A percentile compares a stretch with the other conserved stretches of the same genome.
Evolutionary conservation across 2,888 invertebrate genomes (phyloP).

Genomic region (Celastrina argiolus): DNA sequence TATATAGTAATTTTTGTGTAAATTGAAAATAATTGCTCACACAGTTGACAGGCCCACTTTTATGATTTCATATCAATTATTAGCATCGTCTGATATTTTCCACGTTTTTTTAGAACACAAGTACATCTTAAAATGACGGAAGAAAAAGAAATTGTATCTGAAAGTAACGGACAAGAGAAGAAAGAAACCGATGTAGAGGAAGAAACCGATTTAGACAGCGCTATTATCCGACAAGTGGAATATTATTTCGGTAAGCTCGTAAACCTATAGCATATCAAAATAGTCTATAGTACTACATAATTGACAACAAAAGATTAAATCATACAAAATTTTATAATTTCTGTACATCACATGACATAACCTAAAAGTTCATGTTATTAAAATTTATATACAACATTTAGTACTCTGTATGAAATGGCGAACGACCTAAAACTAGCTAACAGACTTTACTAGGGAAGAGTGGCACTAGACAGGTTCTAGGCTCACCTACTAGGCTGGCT

Average conservation of each 20-base stretch:
- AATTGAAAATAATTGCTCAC: too few species aligned
- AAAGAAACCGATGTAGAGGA: conserved; percentile 32
- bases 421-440: too few species aligned
- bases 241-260: conserved; percentile 77
- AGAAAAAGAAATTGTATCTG: conserved; percentile 52
- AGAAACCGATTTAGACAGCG: conserved; percentile 68
- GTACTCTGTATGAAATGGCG: too few species aligned
- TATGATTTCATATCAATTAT: not conserved
- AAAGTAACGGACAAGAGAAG: conserved; percentile 47
- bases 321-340: not conserved
- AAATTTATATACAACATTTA: not conserved
- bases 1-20: too few species aligned
- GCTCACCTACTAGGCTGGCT: too few species aligned
- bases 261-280: not conserved
- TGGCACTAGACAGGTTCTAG: too few species aligned
- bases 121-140: conserved; percentile 51
- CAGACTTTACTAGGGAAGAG: too few species aligned
- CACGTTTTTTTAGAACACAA: not conserved
- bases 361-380: not conserved
- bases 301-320: not conserved
- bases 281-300: not conserved
- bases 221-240: conserved; percentile 83
- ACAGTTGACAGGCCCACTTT: not conserved
- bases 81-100: not conserved
- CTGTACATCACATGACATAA: not conserved